Evolutionary conservation across 2,888 invertebrate genomes (phyloP).

Genomic region (Resseliella maxima): DNA sequence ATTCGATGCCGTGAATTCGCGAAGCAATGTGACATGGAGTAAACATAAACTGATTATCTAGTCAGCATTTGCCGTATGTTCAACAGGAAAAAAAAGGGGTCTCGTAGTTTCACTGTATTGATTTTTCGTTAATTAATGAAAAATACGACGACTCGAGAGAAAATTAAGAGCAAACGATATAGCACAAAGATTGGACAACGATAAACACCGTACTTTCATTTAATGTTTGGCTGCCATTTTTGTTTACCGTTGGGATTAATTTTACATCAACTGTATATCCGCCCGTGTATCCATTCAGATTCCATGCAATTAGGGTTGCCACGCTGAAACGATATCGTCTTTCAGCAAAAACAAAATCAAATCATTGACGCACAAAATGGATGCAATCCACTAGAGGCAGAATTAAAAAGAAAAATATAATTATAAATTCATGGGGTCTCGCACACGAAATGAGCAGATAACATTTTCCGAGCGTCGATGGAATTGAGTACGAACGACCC

Average conservation of each 20-base stretch:
- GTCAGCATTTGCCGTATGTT: neutral
- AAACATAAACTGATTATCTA: slow-evolving; percentile 46
- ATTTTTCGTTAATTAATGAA: slow-evolving; percentile 44
- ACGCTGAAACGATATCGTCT: slow-evolving; percentile 12
- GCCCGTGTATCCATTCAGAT: neutral
- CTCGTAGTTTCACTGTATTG: neutral
- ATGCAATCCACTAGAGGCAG: slow-evolving; percentile 5
- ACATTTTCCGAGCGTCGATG: neutral
- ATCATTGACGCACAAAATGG: neutral
- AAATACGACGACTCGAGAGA: neutral
- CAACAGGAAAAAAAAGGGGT: neutral
- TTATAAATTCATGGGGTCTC: slow-evolving; percentile 35
- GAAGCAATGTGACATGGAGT: neutral
- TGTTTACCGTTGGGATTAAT: slow-evolving; percentile 53
- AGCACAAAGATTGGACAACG: slow-evolving; percentile 6
- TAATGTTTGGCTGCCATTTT: slow-evolving; percentile 25
- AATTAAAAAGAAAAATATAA: neutral
- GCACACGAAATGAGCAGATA: neutral
- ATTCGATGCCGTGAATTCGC: neutral
- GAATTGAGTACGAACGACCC: neutral
- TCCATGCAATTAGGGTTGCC: slow-evolving; percentile 27
- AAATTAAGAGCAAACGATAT: slow-evolving; percentile 32
- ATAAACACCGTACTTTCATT: neutral
- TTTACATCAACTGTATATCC: slow-evolving; percentile 4
- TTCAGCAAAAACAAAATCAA: neutral